phyloP scores from a whole-genome alignment of 2,797 vertebrate genomes.

The Artibeus jamaicensis region DNA sequence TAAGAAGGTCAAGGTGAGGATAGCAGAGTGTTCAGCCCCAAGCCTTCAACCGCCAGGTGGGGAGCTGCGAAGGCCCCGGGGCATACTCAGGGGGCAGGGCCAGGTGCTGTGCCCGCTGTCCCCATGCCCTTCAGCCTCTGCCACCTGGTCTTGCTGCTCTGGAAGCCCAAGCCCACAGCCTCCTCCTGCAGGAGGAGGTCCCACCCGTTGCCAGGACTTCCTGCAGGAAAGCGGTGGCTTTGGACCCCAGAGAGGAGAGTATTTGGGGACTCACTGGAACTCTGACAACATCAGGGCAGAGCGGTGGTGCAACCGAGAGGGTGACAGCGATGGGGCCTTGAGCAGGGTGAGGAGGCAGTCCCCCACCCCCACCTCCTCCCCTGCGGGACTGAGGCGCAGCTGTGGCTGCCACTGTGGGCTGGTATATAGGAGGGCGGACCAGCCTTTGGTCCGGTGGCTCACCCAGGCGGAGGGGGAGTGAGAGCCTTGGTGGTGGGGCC shows the following conservation, averaged over 20 bases:
- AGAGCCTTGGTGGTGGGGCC: neutral
- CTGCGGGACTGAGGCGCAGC: fast-evolving
- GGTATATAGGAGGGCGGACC: neutral
- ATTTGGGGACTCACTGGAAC: neutral
- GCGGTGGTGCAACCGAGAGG: neutral
- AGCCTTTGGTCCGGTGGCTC: neutral
- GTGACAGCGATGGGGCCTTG: too few relatives aligned
- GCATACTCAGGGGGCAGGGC: neutral
- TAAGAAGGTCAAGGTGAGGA: neutral
- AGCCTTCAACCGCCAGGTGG: neutral
- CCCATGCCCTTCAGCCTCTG: neutral
- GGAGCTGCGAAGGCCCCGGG: neutral
- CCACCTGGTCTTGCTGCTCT: neutral
- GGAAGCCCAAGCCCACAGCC: neutral
- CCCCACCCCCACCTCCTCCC: neutral
- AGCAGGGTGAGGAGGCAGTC: neutral
- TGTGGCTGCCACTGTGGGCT: neutral
- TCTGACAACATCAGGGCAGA: neutral
- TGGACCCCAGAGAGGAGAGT: neutral
- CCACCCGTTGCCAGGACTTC: too few relatives aligned
- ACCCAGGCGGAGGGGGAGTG: too few relatives aligned
- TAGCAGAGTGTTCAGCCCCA: neutral
- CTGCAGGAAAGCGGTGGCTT: neutral
- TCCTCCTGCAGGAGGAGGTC: neutral
- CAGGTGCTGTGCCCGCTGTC: neutral